Percentiles rank a stretch among this genome's conserved stretches.
Evolutionary conservation across 1,140 invertebrate genomes (phyloP).

Genomic region (Aphelenchoides besseyi): DNA sequence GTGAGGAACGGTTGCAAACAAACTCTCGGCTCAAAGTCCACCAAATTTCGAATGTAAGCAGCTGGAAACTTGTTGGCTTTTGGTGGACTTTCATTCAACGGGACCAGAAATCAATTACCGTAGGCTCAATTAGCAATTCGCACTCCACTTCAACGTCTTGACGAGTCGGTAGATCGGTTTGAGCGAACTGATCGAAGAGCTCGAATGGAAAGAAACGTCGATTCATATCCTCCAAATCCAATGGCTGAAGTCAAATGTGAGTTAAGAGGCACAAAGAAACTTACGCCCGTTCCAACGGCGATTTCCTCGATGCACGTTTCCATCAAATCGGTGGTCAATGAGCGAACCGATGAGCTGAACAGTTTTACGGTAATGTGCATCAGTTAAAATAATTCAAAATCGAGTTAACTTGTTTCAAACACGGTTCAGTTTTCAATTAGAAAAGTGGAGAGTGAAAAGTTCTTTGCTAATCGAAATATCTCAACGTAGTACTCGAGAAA

Average conservation of each 20-base stretch:
- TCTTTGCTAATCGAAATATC: too few relatives aligned
- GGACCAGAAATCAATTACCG: not conserved
- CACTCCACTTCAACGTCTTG: not conserved
- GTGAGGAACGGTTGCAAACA: too few relatives aligned
- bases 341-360: not conserved
- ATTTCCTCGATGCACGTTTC: not conserved
- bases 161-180: not conserved
- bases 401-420: too few relatives aligned
- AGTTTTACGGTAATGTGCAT: too few relatives aligned
- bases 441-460: too few relatives aligned
- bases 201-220: not conserved
- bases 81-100: not conserved
- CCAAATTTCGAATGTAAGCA: too few relatives aligned
- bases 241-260: not conserved
- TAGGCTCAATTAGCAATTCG: not conserved
- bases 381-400: too few relatives aligned
- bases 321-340: not conserved
- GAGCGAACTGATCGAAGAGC: not conserved
- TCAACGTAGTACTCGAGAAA: too few relatives aligned
- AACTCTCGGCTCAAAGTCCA: too few relatives aligned
- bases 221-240: not conserved
- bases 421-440: too few relatives aligned
- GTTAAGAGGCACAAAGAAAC: not conserved
- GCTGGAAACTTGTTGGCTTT: too few relatives aligned
- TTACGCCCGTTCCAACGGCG: not conserved